Percentiles rank a stretch among this genome's conserved stretches.
These are phyloP conservation scores for Digitonthophagus gazella DNA, from an alignment of 2,888 invertebrate species.

Conservation along the genomic window DNA sequence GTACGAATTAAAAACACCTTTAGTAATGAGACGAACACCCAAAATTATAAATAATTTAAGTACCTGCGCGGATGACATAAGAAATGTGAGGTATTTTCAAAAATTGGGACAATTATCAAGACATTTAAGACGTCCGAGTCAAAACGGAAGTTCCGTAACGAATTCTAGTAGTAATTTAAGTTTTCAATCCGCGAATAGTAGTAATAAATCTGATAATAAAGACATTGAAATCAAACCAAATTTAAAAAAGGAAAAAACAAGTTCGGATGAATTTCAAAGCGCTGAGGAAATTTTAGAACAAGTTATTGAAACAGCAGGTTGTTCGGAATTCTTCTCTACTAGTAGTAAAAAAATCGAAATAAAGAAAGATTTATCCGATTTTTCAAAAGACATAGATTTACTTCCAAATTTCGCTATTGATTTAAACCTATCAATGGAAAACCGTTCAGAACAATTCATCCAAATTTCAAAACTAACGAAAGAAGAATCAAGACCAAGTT, in stretches of 20 bases:
- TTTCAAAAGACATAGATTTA: constrained; percentile 50
- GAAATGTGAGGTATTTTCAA: constrained; percentile 51
- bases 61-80: constrained; percentile 65
- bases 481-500: constrained; percentile 43
- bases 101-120: constrained; percentile 51
- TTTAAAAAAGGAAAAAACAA: constrained; percentile 32
- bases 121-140: constrained; percentile 47
- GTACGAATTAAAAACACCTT: constrained; percentile 55
- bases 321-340: constrained; percentile 45
- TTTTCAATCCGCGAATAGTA: constrained; percentile 54
- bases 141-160: constrained; percentile 38
- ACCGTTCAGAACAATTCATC: constrained; percentile 44
- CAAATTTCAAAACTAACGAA: constrained; percentile 35
- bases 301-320: constrained; percentile 47
- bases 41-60: constrained; percentile 65
- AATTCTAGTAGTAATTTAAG: constrained; percentile 54
- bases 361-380: constrained; percentile 35
- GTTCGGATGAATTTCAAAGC: constrained; percentile 54
- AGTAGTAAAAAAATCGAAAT: neutral
- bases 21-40: constrained; percentile 63
- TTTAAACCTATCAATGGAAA: constrained; percentile 47
- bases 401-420: constrained; percentile 51
- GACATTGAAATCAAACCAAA: constrained; percentile 38
- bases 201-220: constrained; percentile 38
- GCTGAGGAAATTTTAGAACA: constrained; percentile 56